phyloP scores from a whole-genome alignment of 2,113 vertebrate species.

The Silurus glanis region DNA sequence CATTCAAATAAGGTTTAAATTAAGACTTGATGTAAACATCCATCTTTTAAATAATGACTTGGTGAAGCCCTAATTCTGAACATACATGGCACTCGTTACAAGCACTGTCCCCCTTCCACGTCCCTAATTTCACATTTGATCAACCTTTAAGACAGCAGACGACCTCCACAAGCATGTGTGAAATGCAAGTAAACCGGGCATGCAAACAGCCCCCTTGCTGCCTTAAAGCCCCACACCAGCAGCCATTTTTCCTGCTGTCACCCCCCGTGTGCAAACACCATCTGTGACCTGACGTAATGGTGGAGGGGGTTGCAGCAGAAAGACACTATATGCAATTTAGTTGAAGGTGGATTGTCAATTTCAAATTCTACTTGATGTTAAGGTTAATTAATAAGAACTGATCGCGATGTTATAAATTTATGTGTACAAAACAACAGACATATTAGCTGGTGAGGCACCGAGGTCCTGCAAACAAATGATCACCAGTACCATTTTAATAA shows the following conservation, averaged over 20 bases:
- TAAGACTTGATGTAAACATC: neutral
- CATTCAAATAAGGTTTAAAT: neutral
- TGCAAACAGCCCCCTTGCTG: constrained; percentile 28
- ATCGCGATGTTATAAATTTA: neutral
- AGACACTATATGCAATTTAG: neutral
- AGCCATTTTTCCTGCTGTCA: neutral
- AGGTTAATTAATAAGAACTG: neutral
- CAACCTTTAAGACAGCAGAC: neutral
- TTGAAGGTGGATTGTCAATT: neutral
- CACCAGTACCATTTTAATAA: neutral
- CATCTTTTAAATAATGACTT: neutral
- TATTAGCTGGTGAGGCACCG: neutral
- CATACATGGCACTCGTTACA: neutral
- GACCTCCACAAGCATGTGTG: constrained; percentile 14
- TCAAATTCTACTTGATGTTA: neutral
- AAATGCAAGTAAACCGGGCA: constrained; percentile 28
- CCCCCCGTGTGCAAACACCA: neutral
- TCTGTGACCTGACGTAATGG: constrained; percentile 17
- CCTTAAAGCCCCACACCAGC: constrained; percentile 3
- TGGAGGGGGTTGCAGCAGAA: neutral
- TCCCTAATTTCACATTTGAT: neutral
- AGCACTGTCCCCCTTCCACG: no score
- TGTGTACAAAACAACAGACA: neutral
- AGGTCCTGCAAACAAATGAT: neutral
- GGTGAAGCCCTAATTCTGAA: neutral